Evolutionary conservation across 2,113 vertebrate species (phyloP).

Genomic region (Burhinus oedicnemus): DNA sequence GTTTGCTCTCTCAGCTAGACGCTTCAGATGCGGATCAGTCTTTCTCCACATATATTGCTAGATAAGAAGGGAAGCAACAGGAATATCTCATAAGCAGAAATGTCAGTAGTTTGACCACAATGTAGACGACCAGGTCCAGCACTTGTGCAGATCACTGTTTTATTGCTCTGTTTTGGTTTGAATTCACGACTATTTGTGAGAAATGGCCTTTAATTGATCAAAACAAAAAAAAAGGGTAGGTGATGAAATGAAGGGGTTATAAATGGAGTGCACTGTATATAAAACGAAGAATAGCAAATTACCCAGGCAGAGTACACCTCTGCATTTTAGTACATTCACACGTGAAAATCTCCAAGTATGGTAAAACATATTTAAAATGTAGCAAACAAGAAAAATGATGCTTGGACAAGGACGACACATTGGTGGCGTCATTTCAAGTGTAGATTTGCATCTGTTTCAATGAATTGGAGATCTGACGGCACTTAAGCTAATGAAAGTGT

Average conservation of each 20-base stretch:
- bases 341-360: neutral
- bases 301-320: neutral
- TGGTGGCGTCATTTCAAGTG: neutral
- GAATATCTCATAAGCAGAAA: neutral
- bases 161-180: neutral
- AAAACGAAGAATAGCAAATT: neutral
- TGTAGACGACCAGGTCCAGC: neutral
- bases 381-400: rapidly evolving
- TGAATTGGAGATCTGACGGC: neutral
- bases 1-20: neutral
- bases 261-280: neutral
- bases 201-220: neutral
- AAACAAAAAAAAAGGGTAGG: neutral
- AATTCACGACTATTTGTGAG: neutral
- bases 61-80: neutral
- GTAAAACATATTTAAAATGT: neutral
- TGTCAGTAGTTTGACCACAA: neutral
- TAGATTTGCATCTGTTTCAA: neutral
- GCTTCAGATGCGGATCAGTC: neutral
- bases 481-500: neutral
- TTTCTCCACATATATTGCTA: neutral
- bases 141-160: neutral
- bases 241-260: neutral
- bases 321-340: neutral
- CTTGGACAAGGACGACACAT: neutral